A percentile compares a stretch with the other conserved stretches of the same genome.
Evolutionary conservation across 2,797 vertebrate species (phyloP).

Genomic region (Galago senegalensis): DNA sequence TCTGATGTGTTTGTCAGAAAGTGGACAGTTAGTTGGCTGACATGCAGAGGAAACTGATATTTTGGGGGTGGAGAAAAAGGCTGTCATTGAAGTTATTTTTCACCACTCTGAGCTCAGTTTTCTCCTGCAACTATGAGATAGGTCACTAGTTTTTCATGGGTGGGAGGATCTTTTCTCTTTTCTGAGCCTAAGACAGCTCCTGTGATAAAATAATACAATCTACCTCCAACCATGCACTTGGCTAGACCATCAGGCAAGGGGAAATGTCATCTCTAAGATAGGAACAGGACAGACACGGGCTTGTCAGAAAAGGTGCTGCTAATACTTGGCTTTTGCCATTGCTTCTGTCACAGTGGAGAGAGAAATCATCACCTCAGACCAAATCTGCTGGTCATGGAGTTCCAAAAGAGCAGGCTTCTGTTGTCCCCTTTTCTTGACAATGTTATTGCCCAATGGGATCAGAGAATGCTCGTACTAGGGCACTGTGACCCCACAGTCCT

Average conservation of each 20-base stretch:
- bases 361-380: not conserved
- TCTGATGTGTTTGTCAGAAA: not conserved
- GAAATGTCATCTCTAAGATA: not conserved
- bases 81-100: constrained; percentile 39
- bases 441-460: not conserved
- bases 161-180: not conserved
- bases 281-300: not conserved
- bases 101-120: constrained; percentile 15
- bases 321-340: not conserved
- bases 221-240: not conserved
- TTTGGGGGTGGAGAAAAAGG: not conserved
- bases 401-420: not conserved
- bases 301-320: not conserved
- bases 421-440: not conserved
- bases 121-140: not conserved
- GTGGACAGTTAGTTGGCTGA: constrained; percentile 6
- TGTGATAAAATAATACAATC: not conserved
- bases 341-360: not conserved
- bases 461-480: not conserved
- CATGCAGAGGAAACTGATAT: not conserved
- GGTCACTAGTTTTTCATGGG: not conserved
- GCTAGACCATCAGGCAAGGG: not conserved
- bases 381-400: not conserved
- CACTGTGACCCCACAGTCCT: too few relatives aligned
- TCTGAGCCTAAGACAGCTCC: not conserved